These are phyloP conservation scores for Ctenodactylus gundi DNA, from an alignment of 2,113 vertebrate genomes.

Conservation along the genomic window DNA sequence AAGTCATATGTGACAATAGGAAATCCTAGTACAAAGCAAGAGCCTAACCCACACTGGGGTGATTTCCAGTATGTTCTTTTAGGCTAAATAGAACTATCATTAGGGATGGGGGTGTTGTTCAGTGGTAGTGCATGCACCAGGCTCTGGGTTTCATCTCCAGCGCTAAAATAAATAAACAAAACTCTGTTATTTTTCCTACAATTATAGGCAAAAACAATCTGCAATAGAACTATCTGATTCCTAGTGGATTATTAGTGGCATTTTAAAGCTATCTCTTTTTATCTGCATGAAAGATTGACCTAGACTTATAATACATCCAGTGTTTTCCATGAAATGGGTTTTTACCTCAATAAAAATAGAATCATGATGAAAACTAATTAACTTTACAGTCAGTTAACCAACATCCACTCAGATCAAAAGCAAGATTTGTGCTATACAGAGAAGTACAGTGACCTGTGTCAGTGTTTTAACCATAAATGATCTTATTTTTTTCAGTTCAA, in stretches of 20 bases:
- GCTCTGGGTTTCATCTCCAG: neutral
- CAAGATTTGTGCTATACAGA: neutral
- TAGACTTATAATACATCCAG: neutral
- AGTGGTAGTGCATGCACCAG: neutral
- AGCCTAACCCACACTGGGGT: neutral
- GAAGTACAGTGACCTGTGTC: neutral
- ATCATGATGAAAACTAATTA: neutral
- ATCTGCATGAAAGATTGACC: neutral
- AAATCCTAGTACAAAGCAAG: neutral
- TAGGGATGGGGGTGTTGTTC: neutral
- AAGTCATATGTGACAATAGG: neutral
- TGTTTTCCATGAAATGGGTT: neutral
- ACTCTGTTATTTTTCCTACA: no score
- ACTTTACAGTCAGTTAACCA: neutral
- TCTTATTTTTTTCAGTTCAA: neutral
- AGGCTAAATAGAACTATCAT: neutral
- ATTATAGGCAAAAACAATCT: neutral
- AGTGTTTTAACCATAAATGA: neutral
- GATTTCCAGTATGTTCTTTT: neutral
- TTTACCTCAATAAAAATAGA: conserved; percentile 8
- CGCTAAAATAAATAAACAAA: neutral
- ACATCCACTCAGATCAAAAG: neutral
- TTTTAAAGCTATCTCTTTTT: neutral
- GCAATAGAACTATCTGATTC: neutral
- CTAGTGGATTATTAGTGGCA: neutral